Base-by-base conservation (phyloP, 2,113 vertebrate genomes). In the Tragelaphus scriptus region DNA sequence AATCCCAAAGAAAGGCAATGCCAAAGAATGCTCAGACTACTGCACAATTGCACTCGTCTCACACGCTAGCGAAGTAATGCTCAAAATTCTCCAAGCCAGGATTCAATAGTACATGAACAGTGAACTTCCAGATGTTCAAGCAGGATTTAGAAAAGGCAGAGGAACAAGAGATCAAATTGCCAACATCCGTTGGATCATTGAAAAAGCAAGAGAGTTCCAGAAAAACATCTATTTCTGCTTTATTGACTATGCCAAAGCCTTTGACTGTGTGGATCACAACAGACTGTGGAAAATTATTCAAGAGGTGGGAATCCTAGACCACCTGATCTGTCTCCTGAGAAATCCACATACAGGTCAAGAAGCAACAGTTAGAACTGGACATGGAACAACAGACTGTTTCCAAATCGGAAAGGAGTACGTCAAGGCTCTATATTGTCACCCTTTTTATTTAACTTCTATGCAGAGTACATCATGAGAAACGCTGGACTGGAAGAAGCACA, bases 41-140 rank as follows among this genome's bases (percentile, higher is more conserved):
- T 6, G 9, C 65, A 71, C 0, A 36, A 36, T 2, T 71, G n/a
- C 19, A 36, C n/a, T 71, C n/a, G 36, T 71, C n/a, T 71, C 65
- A 71, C 65, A 71, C 0, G 0, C 65, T 71, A 71, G 65, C 19
- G 21, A 71, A 71, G n/a, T 11, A 71, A 11, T 36, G 65, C n/a
- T 71, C 17, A 36, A 71, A 71, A 71, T 21, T 23, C n/a, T 71
- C n/a, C 65, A 71, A 36, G n/a, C n/a, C 9, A 71, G 65, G n/a
- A 17, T 71, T 71, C 17, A 71, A 2, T 6, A 71, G 4, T 71
- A 23, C 17, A 11, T 71, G 9, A n/a, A n/a, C 9, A 0, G 0
- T 71, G 17, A 71, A 71, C n/a, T 36, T 36, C n/a, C 65, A 36
- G 65, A 36, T 0, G 0, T 36, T 36, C 65, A 71, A 36, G n/a